Evolutionary conservation across 1,140 invertebrate genomes (phyloP), one percentile per base, ranked within the genome.

Genomic region (Portunus trituberculatus): DNA sequence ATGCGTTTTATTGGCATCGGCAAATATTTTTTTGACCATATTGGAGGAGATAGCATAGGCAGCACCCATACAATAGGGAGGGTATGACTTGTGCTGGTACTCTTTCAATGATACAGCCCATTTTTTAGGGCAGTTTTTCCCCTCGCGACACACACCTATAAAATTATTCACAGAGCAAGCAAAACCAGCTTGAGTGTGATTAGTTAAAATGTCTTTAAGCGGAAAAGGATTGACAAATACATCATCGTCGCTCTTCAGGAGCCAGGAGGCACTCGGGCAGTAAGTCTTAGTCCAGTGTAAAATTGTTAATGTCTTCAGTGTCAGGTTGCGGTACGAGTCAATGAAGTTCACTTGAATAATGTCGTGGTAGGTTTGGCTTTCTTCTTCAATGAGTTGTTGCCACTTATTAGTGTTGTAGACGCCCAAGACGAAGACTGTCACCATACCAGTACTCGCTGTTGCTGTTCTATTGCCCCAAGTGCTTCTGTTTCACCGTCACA

Each of bases 1-100:
- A 12, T 98, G 98, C 95, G 98, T 96, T 31, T 98, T 97, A 93
- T 98, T 97, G 0, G 98, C 98, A 20, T 97, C 97, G 28, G 97
- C 97, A 96, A 98, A 98, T 3, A 98, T 96, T 6, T 89, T 28
- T 31, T 20, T 31, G 10, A 59, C 87, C 87, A 94, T 48, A 7
- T 14, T 46, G 31, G 48, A 39, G 0, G 59, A 52, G 12, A 94
- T 32, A 25, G 90, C 32, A 52, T 94, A 94, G 48, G 93, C 93
- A 0, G 87, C 28, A 6, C 93, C 93, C 6, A 45, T 20, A 48
- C 93, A 94, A 59, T 94, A 90, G 14, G 86, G 31, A 25, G 93
- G 93, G 59, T 90, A 94, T 14, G 3, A 16, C 0, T 76, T 20
- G 20, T 39, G 2, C 7, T 87, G 48, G 52, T 94, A 94, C 6